phyloP scores from a whole-genome alignment of 2,797 vertebrate genomes.

The Sebastes flavidus region DNA sequence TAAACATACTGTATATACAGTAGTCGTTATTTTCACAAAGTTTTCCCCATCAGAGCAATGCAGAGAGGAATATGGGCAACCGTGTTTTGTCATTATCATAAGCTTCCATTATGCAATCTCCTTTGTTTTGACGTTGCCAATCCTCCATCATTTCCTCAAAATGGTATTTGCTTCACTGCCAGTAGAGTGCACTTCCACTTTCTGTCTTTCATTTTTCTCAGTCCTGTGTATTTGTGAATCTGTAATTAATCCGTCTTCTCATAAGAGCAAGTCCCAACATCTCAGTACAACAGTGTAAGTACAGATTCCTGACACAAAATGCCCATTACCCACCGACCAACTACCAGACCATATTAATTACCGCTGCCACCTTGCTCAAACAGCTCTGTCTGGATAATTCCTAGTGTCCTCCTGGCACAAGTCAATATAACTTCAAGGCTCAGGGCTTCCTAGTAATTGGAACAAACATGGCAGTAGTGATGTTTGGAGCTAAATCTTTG shows the following conservation, averaged over 20 bases:
- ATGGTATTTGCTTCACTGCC: neutral
- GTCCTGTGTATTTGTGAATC: neutral
- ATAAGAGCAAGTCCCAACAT: slow-evolving; percentile 4
- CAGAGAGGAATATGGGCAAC: neutral
- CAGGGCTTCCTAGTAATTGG: slow-evolving; percentile 89
- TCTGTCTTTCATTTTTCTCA: neutral
- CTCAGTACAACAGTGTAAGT: slow-evolving; percentile 18
- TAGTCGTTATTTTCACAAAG: neutral
- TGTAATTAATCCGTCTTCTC: slow-evolving; percentile 36
- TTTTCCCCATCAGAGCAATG: neutral
- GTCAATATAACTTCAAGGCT: slow-evolving; percentile 90
- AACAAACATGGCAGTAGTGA: slow-evolving; percentile 84
- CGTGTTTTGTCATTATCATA: neutral
- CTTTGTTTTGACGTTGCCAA: neutral
- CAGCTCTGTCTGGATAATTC: slow-evolving; percentile 70
- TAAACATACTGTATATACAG: neutral
- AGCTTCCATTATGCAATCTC: neutral
- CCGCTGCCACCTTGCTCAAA: slow-evolving; percentile 56
- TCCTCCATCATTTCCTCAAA: neutral
- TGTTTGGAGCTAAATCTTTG: slow-evolving; percentile 73
- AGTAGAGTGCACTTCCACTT: neutral
- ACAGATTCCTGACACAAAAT: slow-evolving; percentile 43
- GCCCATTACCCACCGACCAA: slow-evolving; percentile 47
- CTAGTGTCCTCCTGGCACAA: slow-evolving; percentile 70
- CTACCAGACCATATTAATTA: slow-evolving; percentile 68